Evolutionary conservation across 2,888 invertebrate species (phyloP).

Genomic region (Synergus japonicus): DNA sequence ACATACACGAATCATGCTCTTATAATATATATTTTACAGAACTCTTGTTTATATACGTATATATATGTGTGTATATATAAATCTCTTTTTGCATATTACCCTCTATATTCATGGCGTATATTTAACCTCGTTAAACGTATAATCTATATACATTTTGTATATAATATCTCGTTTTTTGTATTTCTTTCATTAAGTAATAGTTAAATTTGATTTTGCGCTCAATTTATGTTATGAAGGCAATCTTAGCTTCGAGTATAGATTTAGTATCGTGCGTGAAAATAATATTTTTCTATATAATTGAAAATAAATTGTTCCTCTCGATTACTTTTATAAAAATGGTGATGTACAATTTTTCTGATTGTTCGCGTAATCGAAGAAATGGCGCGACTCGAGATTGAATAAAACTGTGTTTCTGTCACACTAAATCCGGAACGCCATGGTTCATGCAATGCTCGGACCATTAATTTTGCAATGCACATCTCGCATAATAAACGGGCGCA

Average conservation of each 20-base stretch:
- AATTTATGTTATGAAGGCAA: slow-evolving; percentile 75
- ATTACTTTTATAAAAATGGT: background rate
- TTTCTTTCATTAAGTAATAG: slow-evolving; percentile 64
- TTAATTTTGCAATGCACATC: slow-evolving; percentile 67
- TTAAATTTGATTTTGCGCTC: slow-evolving; percentile 76
- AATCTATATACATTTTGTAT: slow-evolving; percentile 47
- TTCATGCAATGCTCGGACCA: slow-evolving; percentile 57
- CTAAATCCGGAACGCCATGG: slow-evolving; percentile 22
- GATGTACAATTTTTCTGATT: slow-evolving; percentile 15
- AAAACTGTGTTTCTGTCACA: slow-evolving; percentile 33
- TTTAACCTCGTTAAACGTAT: slow-evolving; percentile 51
- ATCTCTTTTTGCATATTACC: slow-evolving; percentile 54
- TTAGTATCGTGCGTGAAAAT: slow-evolving; percentile 4
- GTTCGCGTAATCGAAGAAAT: slow-evolving; percentile 10
- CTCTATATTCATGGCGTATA: slow-evolving; percentile 51
- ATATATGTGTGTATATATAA: slow-evolving; percentile 57
- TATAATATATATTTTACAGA: slow-evolving; percentile 53
- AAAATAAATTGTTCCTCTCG: background rate
- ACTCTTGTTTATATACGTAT: slow-evolving; percentile 43
- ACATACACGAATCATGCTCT: slow-evolving; percentile 44
- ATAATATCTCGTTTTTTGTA: slow-evolving; percentile 53
- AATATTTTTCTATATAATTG: background rate
- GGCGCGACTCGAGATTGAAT: slow-evolving; percentile 13
- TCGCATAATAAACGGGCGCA: slow-evolving; percentile 62
- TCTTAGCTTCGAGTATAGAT: slow-evolving; percentile 56